Evolutionary conservation across 2,797 vertebrate species (phyloP).

Genomic region (Halcyon smyrnensis): DNA sequence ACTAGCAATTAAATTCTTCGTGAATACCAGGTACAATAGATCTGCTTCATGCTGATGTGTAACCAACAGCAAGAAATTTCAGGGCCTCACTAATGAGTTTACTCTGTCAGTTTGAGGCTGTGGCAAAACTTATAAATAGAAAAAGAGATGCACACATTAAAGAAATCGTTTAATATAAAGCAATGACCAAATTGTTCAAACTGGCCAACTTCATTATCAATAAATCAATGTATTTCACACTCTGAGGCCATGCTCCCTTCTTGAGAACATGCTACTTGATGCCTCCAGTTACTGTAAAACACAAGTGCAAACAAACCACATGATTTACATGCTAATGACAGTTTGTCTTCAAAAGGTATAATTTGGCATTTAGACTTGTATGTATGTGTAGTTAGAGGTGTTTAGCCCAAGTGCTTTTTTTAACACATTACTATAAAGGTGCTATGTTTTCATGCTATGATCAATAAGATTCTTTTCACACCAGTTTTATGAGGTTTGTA

Average conservation of each 20-base stretch:
- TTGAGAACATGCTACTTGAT: neutral
- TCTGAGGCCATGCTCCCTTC: neutral
- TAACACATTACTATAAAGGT: neutral
- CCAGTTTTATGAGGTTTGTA: neutral
- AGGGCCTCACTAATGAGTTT: neutral
- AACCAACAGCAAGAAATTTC: neutral
- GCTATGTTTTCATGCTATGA: rapidly evolving
- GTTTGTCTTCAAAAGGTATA: neutral
- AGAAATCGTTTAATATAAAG: neutral
- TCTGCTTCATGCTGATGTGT: rapidly evolving
- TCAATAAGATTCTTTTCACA: neutral
- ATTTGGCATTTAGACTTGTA: neutral
- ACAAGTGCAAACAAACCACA: neutral
- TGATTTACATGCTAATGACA: neutral
- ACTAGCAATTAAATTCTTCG: neutral
- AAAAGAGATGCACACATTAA: neutral
- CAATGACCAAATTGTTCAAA: neutral
- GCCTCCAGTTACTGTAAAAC: neutral
- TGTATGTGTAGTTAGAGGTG: rapidly evolving
- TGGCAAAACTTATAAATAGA: neutral
- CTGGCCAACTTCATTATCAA: rapidly evolving
- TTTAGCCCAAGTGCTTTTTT: neutral
- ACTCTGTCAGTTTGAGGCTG: rapidly evolving
- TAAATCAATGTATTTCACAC: neutral
- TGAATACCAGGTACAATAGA: neutral